Conservation (phyloP, 2,113 vertebrate genomes). For the Sarotherodon lohbergeri region DNA sequence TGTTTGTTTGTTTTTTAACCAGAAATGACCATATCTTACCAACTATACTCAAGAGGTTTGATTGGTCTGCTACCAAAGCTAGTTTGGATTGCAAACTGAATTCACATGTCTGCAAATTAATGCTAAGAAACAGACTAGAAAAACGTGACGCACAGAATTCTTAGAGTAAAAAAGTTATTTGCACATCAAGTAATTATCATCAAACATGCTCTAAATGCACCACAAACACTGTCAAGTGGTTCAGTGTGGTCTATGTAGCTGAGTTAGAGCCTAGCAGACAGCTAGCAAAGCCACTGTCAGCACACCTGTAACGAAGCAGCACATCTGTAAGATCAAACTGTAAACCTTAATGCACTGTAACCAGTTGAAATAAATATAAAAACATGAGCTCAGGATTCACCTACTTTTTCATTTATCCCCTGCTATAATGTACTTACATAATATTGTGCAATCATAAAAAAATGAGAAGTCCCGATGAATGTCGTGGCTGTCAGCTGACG, state of each 20-base stretch:
- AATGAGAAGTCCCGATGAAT: background rate
- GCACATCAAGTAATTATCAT: background rate
- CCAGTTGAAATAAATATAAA: background rate
- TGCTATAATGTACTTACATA: background rate
- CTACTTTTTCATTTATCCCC: background rate
- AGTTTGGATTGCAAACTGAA: background rate
- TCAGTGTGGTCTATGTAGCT: background rate
- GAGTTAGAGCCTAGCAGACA: background rate
- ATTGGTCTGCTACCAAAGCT: background rate
- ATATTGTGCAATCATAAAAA: background rate
- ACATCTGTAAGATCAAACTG: background rate
- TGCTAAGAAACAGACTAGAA: background rate
- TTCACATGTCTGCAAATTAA: background rate
- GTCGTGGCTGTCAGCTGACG: background rate
- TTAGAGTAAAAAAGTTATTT: background rate
- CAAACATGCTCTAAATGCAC: background rate
- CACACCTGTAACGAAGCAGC: background rate
- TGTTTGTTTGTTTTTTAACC: background rate
- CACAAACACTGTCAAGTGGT: background rate
- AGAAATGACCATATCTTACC: background rate
- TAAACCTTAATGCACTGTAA: background rate
- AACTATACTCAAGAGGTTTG: background rate
- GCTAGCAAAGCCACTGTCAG: background rate
- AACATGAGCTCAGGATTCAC: background rate
- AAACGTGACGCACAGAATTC: accelerated